Evolutionary conservation across 1,140 invertebrate species (phyloP).

Genomic region (Leptopilina clavipes): DNA sequence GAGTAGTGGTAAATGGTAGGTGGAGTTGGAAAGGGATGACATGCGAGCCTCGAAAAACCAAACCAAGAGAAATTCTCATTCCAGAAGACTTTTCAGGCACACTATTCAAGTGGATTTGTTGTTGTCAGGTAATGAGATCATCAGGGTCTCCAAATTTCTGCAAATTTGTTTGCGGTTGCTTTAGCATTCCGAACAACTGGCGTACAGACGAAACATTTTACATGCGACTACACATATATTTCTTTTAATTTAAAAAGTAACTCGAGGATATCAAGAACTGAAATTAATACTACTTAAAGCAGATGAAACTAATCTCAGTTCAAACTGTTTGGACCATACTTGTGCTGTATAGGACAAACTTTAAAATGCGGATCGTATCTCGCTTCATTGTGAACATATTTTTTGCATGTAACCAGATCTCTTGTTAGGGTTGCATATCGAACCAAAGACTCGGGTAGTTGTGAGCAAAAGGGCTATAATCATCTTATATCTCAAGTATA

Average conservation of each 20-base stretch:
- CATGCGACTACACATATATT: too few relatives aligned
- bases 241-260: too few relatives aligned
- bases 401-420: slow-evolving; percentile 15
- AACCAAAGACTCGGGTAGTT: background rate
- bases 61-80: slow-evolving; percentile 63
- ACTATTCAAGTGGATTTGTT: slow-evolving; percentile 39
- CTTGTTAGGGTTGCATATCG: background rate
- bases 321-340: too few relatives aligned
- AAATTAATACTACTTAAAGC: too few relatives aligned
- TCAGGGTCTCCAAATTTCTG: slow-evolving; percentile 52
- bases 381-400: too few relatives aligned
- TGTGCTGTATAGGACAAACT: too few relatives aligned
- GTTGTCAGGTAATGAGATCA: slow-evolving; percentile 50
- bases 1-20: slow-evolving; percentile 53
- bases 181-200: background rate
- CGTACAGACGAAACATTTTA: background rate
- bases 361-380: background rate
- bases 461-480: background rate
- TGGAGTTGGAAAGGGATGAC: slow-evolving; percentile 56
- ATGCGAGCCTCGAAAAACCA: slow-evolving; percentile 69
- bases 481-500: slow-evolving; percentile 10
- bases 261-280: too few relatives aligned
- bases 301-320: too few relatives aligned
- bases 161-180: slow-evolving; percentile 60
- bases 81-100: slow-evolving; percentile 40